Evolutionary conservation across 2,113 vertebrate species (phyloP).

Genomic region (Channa argus): DNA sequence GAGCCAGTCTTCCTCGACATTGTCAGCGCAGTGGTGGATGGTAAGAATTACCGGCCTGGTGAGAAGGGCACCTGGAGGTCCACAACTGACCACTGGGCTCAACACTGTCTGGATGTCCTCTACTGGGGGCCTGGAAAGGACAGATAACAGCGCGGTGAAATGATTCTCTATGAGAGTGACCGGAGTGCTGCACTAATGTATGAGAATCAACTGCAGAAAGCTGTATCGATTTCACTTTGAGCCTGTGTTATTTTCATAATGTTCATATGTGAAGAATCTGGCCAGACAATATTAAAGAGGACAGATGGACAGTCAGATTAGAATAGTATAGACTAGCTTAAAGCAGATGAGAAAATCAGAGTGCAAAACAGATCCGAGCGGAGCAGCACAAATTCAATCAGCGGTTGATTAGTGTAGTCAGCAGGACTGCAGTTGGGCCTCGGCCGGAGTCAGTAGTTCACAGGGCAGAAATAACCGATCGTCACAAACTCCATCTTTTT

Average conservation of each 20-base stretch:
- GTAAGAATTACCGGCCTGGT: constrained; percentile 91
- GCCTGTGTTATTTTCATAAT: constrained; percentile 5
- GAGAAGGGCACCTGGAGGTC: constrained; percentile 90
- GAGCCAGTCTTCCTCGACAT: constrained; percentile 92
- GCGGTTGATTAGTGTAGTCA: constrained; percentile 48
- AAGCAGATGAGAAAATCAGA: constrained; percentile 15
- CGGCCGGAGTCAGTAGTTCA: constrained; percentile 51
- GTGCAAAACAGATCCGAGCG: constrained; percentile 31
- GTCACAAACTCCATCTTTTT: constrained; percentile 15
- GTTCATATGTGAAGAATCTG: constrained; percentile 3
- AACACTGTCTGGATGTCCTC: constrained; percentile 92
- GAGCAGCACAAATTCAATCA: constrained; percentile 38
- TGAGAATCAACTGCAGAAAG: constrained; percentile 7
- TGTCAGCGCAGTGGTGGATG: constrained; percentile 92
- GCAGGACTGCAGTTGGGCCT: constrained; percentile 32
- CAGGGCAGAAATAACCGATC: constrained; percentile 24
- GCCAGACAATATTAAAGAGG: neutral
- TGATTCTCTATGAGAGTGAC: constrained; percentile 11
- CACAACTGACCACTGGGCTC: constrained; percentile 94
- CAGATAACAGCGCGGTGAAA: constrained; percentile 52
- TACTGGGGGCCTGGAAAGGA: constrained; percentile 85
- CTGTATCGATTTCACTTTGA: constrained; percentile 11
- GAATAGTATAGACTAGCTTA: neutral
- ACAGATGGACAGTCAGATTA: neutral
- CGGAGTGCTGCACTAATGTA: neutral